Evolutionary conservation across 2,888 invertebrate genomes (phyloP), one percentile per base, ranked within the genome.

Genomic region (Heliconius cydno): DNA sequence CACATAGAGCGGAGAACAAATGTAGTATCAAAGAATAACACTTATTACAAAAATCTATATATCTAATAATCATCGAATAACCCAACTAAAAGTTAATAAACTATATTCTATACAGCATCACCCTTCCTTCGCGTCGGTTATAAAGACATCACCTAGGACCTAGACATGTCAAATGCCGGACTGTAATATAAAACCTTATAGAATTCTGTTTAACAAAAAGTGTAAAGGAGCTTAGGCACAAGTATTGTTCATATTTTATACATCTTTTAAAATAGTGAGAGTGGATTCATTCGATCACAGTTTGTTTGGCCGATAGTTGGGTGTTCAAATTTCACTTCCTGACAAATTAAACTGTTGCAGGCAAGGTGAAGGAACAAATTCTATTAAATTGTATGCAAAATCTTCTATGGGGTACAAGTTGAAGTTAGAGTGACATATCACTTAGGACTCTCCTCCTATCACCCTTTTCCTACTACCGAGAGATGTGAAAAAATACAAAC

Each of bases 121-220:
- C 34, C 25, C 52, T 73, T 34, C 34, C 57, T n/a, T 34, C 34
- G 34, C 34, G 57, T 34, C 13, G 57, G 73, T 73, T 60, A 52
- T 52, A 52, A 60, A 60, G 73, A 60, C 73, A 34, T 57, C 52
- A 15, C 30, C 22, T 25, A 60, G 15, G 34, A 34, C 34, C 34
- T 34, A 34, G 34, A 13, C 57, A 73, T 60, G 73, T 73, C 73
- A 73, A 57, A 60, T 60, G 57, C 34, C 73, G 34, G n/a, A 60
- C 60, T 34, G 60, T 30, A 73, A 73, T 73, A 28, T 60, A 60
- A 73, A 73, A 73, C 73, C 57, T 34, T 15, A 73, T 73, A 34
- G n/a, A 73, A 73, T 19, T 57, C 30, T 30, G 22, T 57, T 57
- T n/a, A 73, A 57, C 30, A 70, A 70, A 41, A 60, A 13, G n/a